Conservation (phyloP, 2,888 invertebrate genomes). For the Drymonia ruficornis region DNA sequence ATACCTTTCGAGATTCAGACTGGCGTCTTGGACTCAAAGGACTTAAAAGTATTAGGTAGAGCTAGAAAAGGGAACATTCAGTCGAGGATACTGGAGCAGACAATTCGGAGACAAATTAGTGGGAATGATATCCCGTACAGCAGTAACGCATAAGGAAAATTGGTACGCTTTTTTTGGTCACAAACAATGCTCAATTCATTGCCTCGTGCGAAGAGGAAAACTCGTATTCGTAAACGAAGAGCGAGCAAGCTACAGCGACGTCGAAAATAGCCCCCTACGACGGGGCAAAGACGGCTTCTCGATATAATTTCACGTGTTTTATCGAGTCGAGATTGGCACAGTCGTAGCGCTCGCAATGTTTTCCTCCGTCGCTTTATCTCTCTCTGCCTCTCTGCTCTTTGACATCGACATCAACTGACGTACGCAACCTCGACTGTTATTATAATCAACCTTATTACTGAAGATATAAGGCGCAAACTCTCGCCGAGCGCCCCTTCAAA, state of each 20-base stretch:
- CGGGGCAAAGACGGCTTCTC: constrained; percentile 40
- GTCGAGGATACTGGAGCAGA: constrained; percentile 26
- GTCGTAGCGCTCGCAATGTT: constrained; percentile 59
- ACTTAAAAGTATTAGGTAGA: constrained; percentile 23
- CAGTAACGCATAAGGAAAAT: constrained; percentile 29
- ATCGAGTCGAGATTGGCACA: constrained; percentile 45
- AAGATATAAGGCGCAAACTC: constrained; percentile 49
- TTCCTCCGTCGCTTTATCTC: constrained; percentile 77
- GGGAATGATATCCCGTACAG: constrained; percentile 32
- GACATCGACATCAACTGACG: constrained; percentile 77
- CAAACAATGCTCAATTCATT: constrained; percentile 46
- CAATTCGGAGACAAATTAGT: constrained; percentile 35
- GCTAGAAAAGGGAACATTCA: constrained; percentile 11
- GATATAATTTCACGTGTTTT: constrained; percentile 51
- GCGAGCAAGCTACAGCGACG: constrained; percentile 42
- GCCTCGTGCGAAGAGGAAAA: constrained; percentile 33
- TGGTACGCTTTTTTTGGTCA: constrained; percentile 33
- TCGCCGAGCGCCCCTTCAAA: constrained; percentile 48
- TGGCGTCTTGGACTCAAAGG: constrained; percentile 15
- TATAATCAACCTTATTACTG: constrained; percentile 58
- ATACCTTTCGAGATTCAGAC: too few relatives aligned
- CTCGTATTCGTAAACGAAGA: constrained; percentile 36
- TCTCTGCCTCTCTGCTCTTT: constrained; percentile 75
- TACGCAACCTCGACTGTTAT: constrained; percentile 50
- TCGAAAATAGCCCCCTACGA: constrained; percentile 48